Conservation (phyloP, 2,888 invertebrate species). For the Philonicus albiceps region DNA sequence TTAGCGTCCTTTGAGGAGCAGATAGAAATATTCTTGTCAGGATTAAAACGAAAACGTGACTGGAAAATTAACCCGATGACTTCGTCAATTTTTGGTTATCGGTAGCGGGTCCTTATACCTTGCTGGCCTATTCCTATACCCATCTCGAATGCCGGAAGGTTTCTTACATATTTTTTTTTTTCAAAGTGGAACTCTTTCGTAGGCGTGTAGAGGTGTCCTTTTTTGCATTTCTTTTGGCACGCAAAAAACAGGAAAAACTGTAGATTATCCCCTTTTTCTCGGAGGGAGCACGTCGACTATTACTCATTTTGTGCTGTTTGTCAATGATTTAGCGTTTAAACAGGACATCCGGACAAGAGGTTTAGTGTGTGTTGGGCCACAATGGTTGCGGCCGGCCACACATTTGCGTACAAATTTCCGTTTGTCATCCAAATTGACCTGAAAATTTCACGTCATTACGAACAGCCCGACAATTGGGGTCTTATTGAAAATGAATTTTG, state of each 20-base stretch:
- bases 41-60: slow-evolving; percentile 64
- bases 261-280: neutral
- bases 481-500: neutral
- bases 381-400: neutral
- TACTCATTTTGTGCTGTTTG: neutral
- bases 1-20: slow-evolving; percentile 28
- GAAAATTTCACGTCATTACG: slow-evolving; percentile 4
- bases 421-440: slow-evolving; percentile 28
- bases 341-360: neutral
- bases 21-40: slow-evolving; percentile 61
- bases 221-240: slow-evolving; percentile 10
- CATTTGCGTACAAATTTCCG: slow-evolving; percentile 18
- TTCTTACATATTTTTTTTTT: neutral
- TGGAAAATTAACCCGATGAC: slow-evolving; percentile 59
- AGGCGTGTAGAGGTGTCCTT: neutral
- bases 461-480: neutral
- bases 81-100: slow-evolving; percentile 50
- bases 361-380: neutral
- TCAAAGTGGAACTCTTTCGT: neutral
- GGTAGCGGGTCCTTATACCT: neutral
- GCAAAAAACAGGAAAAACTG: slow-evolving; percentile 5
- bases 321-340: slow-evolving; percentile 7
- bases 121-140: neutral
- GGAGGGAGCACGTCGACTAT: neutral
- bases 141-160: neutral